Percentiles rank a stretch among this genome's conserved stretches.
Conservation (phyloP, 2,888 invertebrate genomes). For the Acrobasis consociella region DNA sequence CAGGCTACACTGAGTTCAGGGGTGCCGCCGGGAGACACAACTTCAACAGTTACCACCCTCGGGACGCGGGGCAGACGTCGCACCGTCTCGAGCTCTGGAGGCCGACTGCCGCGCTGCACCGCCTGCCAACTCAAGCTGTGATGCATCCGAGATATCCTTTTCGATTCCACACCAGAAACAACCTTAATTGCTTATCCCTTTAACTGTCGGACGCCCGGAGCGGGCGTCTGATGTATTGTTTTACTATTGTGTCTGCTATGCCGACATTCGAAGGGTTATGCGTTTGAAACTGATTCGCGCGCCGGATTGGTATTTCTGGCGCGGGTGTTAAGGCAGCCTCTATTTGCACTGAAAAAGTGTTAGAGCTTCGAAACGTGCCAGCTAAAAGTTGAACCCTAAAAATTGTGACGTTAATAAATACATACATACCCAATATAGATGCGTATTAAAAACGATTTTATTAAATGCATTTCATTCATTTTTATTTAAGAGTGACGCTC, state of each 20-base stretch:
- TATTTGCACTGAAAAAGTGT: not conserved
- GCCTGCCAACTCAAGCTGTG: conserved; percentile 19
- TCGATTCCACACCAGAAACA: conserved; percentile 23
- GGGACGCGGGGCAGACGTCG: conserved; percentile 1
- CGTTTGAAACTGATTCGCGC: conserved; percentile 26
- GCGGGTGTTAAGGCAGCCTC: not conserved
- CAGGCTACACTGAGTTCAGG: conserved; percentile 26
- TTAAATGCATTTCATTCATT: too few relatives aligned
- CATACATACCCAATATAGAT: too few relatives aligned
- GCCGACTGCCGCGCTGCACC: conserved; percentile 17
- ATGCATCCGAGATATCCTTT: conserved; percentile 11
- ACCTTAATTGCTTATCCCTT: conserved; percentile 30
- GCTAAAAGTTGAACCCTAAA: not conserved
- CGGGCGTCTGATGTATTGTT: too few relatives aligned
- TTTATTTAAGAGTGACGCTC: too few relatives aligned
- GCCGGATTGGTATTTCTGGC: conserved; percentile 19
- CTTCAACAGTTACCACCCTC: not conserved
- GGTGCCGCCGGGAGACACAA: conserved; percentile 6
- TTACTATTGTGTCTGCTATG: too few relatives aligned
- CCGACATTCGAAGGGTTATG: too few relatives aligned
- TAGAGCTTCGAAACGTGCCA: not conserved
- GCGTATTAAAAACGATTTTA: too few relatives aligned
- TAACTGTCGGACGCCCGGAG: too few relatives aligned
- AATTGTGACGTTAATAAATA: too few relatives aligned
- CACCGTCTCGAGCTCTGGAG: not conserved